Conservation (phyloP, 2,888 invertebrate genomes). For the Glaucopsyche alexis region DNA sequence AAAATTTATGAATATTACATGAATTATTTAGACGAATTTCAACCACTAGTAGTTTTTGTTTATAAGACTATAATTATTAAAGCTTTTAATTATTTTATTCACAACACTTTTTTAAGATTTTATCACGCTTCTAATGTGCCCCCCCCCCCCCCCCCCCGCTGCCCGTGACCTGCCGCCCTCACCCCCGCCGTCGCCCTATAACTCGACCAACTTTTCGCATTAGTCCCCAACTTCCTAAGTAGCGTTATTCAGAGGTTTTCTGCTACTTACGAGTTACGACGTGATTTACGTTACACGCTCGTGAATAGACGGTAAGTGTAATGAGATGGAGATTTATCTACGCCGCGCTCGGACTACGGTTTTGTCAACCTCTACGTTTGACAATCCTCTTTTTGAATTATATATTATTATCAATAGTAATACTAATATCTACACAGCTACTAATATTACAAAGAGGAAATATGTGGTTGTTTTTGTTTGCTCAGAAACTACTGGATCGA, state of each 20-base stretch:
- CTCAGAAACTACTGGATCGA: no score
- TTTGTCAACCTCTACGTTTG: background rate
- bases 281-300: background rate
- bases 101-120: no score
- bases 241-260: conserved; percentile 8
- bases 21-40: no score
- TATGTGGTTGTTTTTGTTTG: no score
- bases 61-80: no score
- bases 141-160: background rate
- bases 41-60: no score
- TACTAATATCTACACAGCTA: no score
- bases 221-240: conserved; percentile 11
- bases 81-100: no score
- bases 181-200: background rate
- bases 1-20: no score
- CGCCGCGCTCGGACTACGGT: background rate
- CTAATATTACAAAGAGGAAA: no score
- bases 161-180: background rate
- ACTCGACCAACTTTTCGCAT: conserved; percentile 11
- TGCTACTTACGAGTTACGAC: conserved; percentile 12
- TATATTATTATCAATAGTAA: no score
- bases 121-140: background rate
- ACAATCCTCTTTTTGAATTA: no score
- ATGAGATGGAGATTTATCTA: conserved; percentile 17
- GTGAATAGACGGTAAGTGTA: background rate